Conservation (phyloP, 2,113 vertebrate species). For the Gopherus flavomarginatus region DNA sequence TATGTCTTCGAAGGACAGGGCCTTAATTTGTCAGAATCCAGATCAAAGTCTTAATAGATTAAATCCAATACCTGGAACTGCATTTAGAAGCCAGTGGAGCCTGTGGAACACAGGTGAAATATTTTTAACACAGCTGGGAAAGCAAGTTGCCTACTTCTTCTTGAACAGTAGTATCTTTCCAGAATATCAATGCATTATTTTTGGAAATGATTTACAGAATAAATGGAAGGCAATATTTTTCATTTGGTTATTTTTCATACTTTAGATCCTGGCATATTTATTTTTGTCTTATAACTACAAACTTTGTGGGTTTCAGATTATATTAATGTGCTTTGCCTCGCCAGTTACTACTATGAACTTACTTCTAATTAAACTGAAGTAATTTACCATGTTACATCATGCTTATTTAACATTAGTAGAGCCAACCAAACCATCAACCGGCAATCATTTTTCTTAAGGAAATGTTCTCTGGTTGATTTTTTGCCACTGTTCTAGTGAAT, state of each 20-base stretch:
- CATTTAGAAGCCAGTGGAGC: background rate
- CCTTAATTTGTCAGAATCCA: background rate
- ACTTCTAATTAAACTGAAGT: conserved; percentile 23
- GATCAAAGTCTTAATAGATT: background rate
- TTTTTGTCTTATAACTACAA: background rate
- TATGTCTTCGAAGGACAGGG: background rate
- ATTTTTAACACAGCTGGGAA: background rate
- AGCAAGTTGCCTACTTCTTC: background rate
- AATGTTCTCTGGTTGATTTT: background rate
- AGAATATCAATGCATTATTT: background rate
- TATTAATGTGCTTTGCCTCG: background rate
- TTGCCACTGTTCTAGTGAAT: background rate
- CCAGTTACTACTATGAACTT: background rate
- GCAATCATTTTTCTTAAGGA: background rate
- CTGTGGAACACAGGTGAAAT: background rate
- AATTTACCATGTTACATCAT: background rate
- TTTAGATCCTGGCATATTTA: background rate
- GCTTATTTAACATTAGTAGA: background rate
- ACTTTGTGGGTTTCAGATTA: background rate
- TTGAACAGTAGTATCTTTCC: background rate
- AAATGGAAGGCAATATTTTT: background rate
- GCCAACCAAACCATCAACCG: background rate
- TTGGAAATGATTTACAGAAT: background rate
- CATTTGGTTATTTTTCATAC: background rate
- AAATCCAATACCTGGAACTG: background rate